Percentiles rank a stretch among this genome's conserved stretches.
phyloP scores from a whole-genome alignment of 2,888 invertebrate species.

The Hybos culiciformis region DNA sequence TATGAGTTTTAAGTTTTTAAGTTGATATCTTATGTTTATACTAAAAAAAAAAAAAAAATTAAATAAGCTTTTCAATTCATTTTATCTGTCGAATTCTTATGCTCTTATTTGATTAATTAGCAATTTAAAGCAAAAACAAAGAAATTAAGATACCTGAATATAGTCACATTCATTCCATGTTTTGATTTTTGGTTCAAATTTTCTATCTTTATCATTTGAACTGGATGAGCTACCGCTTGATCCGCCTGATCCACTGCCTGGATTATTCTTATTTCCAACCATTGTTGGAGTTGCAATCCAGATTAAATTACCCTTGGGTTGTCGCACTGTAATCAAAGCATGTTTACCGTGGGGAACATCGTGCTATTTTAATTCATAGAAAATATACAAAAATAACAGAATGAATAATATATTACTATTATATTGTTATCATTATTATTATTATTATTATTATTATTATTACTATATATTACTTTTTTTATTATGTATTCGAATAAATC shows the following conservation, averaged over 20 bases:
- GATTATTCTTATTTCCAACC: conserved; percentile 36
- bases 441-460: no score
- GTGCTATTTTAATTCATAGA: conserved; percentile 39
- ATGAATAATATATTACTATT: no score
- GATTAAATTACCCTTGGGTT: conserved; percentile 71
- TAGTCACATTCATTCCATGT: conserved; percentile 79
- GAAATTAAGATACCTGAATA: conserved; percentile 45
- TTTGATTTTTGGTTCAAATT: conserved; percentile 38
- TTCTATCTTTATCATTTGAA: conserved; percentile 42
- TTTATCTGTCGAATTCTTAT: no score
- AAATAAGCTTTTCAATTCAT: no score
- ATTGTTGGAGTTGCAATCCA: conserved; percentile 63
- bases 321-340: conserved; percentile 72
- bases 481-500: no score
- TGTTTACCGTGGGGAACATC: conserved; percentile 77
- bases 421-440: no score
- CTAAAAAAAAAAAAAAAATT: no score
- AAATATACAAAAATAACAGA: no score
- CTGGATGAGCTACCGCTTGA: conserved; percentile 22
- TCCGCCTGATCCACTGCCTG: neutral
- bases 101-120: no score
- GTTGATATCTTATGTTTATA: no score
- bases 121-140: conserved; percentile 6
- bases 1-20: no score
- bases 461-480: no score